phyloP scores from a whole-genome alignment of 2,113 vertebrate species.

The Perca schrenkii region DNA sequence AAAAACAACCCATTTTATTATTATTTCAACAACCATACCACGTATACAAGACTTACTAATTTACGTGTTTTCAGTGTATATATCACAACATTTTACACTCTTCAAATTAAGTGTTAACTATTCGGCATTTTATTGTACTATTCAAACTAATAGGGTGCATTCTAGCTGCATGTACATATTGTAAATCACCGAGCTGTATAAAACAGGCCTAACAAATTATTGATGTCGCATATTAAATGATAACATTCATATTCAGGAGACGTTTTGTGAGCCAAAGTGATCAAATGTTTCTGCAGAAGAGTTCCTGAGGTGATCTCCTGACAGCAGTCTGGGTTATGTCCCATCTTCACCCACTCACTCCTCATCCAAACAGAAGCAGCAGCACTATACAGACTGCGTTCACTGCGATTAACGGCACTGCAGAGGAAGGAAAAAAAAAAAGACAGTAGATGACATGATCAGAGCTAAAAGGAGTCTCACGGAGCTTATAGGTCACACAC shows the following conservation, averaged over 20 bases:
- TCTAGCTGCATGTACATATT: not conserved
- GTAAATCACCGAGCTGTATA: not conserved
- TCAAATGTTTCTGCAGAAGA: slow-evolving; percentile 6
- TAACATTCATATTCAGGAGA: slow-evolving; percentile 20
- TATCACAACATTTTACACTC: slow-evolving; percentile 10
- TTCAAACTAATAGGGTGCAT: not conserved
- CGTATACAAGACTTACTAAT: not conserved
- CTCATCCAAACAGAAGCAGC: slow-evolving; percentile 94
- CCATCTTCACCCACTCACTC: not conserved
- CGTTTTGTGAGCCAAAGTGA: not conserved
- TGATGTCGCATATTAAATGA: slow-evolving; percentile 20
- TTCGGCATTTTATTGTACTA: not conserved
- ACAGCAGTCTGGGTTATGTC: not conserved
- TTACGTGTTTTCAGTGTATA: slow-evolving; percentile 2
- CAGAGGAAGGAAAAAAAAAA: slow-evolving; percentile 13
- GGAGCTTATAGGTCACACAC: not conserved
- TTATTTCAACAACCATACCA: slow-evolving; percentile 9
- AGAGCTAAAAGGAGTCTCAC: not conserved
- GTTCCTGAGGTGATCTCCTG: slow-evolving; percentile 53
- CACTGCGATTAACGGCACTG: slow-evolving; percentile 95
- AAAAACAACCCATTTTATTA: slow-evolving; percentile 13
- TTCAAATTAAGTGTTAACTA: not conserved
- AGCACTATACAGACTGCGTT: slow-evolving; percentile 93
- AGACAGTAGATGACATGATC: not conserved
- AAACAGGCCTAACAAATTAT: not conserved